phyloP scores from a whole-genome alignment of 2,888 invertebrate species.

The Hydropsyche betteni region DNA sequence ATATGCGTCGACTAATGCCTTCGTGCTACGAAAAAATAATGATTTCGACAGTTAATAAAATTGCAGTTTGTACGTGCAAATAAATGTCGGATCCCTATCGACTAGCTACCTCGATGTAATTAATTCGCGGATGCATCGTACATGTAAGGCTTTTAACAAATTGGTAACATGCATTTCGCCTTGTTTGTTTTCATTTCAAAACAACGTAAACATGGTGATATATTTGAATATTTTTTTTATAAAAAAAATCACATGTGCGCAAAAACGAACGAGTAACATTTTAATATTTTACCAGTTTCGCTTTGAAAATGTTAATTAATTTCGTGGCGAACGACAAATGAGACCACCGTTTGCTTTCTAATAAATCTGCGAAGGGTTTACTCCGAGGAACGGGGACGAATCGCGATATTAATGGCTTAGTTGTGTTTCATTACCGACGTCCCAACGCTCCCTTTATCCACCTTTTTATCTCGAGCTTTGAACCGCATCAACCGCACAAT shows the following conservation, averaged over 20 bases:
- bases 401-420: constrained; percentile 51
- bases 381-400: constrained; percentile 42
- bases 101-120: not conserved
- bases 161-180: not conserved
- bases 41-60: not conserved
- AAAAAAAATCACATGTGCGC: not conserved
- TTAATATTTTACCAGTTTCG: constrained; percentile 2
- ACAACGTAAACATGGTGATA: no score
- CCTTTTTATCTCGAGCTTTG: constrained; percentile 27
- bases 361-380: constrained; percentile 35
- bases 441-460: constrained; percentile 2
- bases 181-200: constrained; percentile 12
- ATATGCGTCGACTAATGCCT: no score
- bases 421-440: constrained; percentile 49
- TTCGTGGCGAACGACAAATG: constrained; percentile 29
- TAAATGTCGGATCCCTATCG: constrained; percentile 13
- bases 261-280: constrained; percentile 15
- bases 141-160: constrained; percentile 28
- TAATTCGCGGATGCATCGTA: constrained; percentile 5
- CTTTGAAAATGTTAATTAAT: constrained; percentile 29
- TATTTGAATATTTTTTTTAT: no score
- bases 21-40: not conserved
- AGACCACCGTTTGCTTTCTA: constrained; percentile 29
- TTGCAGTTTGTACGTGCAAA: constrained; percentile 19
- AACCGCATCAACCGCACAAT: not conserved